A percentile compares a stretch with the other conserved stretches of the same genome.
phyloP scores from a whole-genome alignment of 2,888 invertebrate genomes.

The Mesorhabditis belari region DNA sequence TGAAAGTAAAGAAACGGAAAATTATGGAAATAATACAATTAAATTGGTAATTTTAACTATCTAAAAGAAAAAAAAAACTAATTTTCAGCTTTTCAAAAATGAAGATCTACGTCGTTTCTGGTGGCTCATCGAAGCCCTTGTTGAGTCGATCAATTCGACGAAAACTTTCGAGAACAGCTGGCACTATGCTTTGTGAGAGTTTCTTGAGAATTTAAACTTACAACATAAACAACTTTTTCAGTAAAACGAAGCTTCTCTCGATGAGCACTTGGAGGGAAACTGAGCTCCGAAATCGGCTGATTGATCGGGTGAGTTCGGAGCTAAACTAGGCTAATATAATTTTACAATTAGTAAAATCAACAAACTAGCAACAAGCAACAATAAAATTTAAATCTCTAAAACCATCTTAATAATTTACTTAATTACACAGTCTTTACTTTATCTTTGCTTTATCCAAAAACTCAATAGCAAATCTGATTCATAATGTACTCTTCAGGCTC shows the following conservation, averaged over 20 bases:
- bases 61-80: neutral
- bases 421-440: no score
- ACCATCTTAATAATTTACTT: no score
- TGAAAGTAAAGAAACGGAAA: conserved; percentile 14
- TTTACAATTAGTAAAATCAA: no score
- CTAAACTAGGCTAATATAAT: no score
- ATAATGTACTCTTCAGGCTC: no score
- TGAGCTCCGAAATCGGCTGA: neutral
- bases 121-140: conserved; percentile 25
- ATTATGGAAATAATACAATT: conserved; percentile 7
- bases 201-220: no score
- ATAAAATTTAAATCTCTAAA: no score
- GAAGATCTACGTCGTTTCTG: conserved; percentile 20
- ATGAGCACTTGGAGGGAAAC: neutral
- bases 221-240: neutral
- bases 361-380: no score
- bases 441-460: no score
- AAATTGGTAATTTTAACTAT: neutral
- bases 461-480: no score
- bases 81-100: conserved; percentile 3
- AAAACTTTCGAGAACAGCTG: neutral
- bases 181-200: neutral
- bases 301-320: neutral
- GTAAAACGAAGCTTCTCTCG: neutral
- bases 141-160: conserved; percentile 10